phyloP scores from a whole-genome alignment of 2,797 vertebrate genomes.

The Chiloscyllium punctatum region DNA sequence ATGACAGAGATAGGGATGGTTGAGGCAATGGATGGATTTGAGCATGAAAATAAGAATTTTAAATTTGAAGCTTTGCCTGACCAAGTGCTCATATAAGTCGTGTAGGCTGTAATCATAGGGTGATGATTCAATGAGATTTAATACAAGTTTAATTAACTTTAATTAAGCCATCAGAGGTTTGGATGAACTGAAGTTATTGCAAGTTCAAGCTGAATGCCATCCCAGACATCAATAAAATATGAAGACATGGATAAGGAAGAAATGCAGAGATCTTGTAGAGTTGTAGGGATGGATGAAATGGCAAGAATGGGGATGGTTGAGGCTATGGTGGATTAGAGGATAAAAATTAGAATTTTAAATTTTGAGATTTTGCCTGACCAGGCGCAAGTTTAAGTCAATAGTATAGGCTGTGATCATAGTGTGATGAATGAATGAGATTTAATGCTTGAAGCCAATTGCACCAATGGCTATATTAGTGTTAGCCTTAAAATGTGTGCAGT shows the following conservation, averaged over 20 bases:
- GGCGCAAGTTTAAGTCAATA: background rate
- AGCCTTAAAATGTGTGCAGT: background rate
- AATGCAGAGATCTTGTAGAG: background rate
- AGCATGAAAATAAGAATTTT: background rate
- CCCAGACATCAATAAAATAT: too few relatives aligned
- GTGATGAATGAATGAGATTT: background rate
- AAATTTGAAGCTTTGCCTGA: background rate
- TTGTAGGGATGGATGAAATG: background rate
- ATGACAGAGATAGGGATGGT: too few relatives aligned
- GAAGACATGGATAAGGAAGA: background rate
- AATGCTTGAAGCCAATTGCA: background rate
- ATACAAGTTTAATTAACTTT: too few relatives aligned
- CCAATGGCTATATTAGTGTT: background rate
- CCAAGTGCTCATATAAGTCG: background rate
- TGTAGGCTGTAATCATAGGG: too few relatives aligned
- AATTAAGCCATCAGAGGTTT: too few relatives aligned
- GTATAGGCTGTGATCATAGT: background rate
- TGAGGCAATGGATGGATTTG: background rate
- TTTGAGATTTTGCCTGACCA: background rate
- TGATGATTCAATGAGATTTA: too few relatives aligned
- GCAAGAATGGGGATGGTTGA: background rate
- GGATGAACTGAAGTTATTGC: too few relatives aligned
- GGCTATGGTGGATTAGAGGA: background rate
- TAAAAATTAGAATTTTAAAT: background rate
- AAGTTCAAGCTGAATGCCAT: too few relatives aligned